phyloP scores from a whole-genome alignment of 2,888 invertebrate species.

The Apamea sordens region DNA sequence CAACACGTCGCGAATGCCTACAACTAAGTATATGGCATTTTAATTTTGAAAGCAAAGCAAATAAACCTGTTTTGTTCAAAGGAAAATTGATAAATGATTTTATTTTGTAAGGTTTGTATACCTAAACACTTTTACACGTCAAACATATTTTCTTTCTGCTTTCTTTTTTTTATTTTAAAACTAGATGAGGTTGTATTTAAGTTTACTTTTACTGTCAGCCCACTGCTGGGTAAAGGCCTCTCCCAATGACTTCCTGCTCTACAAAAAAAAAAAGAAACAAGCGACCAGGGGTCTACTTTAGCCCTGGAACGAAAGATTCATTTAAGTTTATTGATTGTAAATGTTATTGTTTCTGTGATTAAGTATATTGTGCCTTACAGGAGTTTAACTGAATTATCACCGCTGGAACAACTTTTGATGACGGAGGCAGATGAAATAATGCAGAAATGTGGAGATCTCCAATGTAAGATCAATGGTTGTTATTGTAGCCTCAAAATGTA shows the following conservation, averaged over 20 bases:
- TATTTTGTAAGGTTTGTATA: too few species aligned
- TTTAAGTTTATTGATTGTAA: background rate
- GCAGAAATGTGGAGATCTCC: constrained; percentile 83
- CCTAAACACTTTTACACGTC: too few species aligned
- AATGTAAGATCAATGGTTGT: constrained; percentile 70
- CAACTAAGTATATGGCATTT: background rate
- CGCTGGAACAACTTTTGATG: constrained; percentile 80
- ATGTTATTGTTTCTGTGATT: background rate
- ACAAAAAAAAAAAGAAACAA: too few species aligned
- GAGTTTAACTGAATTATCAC: constrained; percentile 75
- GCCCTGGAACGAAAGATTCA: too few species aligned
- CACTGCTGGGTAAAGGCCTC: too few species aligned
- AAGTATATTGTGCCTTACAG: constrained; percentile 67
- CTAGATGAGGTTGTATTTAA: too few species aligned
- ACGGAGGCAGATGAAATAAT: constrained; percentile 86
- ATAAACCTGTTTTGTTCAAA: background rate
- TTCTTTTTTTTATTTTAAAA: too few species aligned
- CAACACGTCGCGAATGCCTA: background rate
- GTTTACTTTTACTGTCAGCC: too few species aligned
- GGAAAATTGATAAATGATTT: background rate
- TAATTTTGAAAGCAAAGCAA: background rate
- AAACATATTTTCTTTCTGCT: too few species aligned
- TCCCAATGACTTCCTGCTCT: too few species aligned
- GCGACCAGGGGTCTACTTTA: too few species aligned
- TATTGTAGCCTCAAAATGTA: constrained; percentile 1